Evolutionary conservation across 2,888 invertebrate genomes (phyloP).

Genomic region (Lottia scabra): DNA sequence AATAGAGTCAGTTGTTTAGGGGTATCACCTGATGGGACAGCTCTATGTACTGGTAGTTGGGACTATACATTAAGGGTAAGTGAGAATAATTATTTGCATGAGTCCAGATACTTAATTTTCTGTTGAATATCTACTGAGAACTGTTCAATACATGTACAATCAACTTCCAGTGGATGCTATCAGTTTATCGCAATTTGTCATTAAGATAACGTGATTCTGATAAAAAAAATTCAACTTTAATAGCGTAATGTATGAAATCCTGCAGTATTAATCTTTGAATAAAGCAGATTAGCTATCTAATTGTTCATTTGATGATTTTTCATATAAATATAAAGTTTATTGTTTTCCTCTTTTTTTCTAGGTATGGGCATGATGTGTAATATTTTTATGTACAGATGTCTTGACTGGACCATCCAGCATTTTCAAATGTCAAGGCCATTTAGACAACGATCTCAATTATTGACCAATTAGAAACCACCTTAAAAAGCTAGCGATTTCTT

Average conservation of each 20-base stretch:
- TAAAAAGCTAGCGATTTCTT: neutral
- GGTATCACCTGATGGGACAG: slow-evolving; percentile 97
- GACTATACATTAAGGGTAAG: slow-evolving; percentile 87
- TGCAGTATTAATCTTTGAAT: too few relatives aligned
- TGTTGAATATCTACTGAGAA: too few relatives aligned
- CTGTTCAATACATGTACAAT: too few relatives aligned
- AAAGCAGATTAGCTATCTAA: too few relatives aligned
- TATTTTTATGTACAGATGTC: neutral
- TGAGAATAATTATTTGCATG: neutral
- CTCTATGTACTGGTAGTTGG: slow-evolving; percentile 97
- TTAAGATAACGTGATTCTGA: too few relatives aligned
- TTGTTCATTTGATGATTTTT: too few relatives aligned
- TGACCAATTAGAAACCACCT: neutral
- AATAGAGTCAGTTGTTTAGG: slow-evolving; percentile 84
- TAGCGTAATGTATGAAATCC: too few relatives aligned
- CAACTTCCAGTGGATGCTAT: too few relatives aligned
- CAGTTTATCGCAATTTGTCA: too few relatives aligned
- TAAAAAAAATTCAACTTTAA: too few relatives aligned
- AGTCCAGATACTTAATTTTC: too few relatives aligned
- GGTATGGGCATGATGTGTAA: neutral
- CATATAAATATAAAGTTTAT: too few relatives aligned
- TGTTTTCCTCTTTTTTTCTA: neutral
- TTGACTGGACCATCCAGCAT: slow-evolving; percentile 3
- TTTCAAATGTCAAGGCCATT: neutral
- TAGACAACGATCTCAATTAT: slow-evolving; percentile 4